phyloP scores from a whole-genome alignment of 2,797 vertebrate species.

The Sternotherus odoratus region DNA sequence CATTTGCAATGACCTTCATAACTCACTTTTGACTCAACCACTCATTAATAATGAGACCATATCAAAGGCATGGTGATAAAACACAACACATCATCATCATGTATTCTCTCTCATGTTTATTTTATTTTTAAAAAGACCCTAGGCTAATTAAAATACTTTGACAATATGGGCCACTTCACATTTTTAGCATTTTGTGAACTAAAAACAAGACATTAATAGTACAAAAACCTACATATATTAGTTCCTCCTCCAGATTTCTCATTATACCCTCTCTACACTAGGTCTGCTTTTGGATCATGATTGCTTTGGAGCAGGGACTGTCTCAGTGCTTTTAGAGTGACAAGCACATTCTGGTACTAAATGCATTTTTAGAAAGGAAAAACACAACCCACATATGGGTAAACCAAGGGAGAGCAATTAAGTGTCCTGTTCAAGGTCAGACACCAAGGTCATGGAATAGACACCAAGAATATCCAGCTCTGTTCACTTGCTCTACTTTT shows the following conservation, averaged over 20 bases:
- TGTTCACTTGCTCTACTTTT: background rate
- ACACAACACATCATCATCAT: background rate
- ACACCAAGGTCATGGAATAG: rapidly evolving
- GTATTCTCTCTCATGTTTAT: background rate
- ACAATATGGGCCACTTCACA: background rate
- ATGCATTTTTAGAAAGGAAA: background rate
- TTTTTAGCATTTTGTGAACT: too few species aligned
- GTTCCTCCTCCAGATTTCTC: background rate
- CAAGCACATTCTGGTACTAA: background rate
- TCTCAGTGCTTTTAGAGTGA: background rate
- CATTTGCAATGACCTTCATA: background rate
- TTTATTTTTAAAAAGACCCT: background rate
- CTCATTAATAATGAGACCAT: background rate
- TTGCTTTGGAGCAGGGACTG: background rate
- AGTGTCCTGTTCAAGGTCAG: background rate
- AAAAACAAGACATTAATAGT: background rate
- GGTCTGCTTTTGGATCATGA: background rate
- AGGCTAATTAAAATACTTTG: background rate
- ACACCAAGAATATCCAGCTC: background rate
- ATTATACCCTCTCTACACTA: background rate
- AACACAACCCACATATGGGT: background rate
- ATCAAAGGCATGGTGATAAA: background rate
- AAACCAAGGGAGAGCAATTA: background rate
- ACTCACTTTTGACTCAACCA: background rate
- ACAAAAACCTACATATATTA: background rate